phyloP scores from a whole-genome alignment of 2,888 invertebrate species.

The Xestia ashworthii region DNA sequence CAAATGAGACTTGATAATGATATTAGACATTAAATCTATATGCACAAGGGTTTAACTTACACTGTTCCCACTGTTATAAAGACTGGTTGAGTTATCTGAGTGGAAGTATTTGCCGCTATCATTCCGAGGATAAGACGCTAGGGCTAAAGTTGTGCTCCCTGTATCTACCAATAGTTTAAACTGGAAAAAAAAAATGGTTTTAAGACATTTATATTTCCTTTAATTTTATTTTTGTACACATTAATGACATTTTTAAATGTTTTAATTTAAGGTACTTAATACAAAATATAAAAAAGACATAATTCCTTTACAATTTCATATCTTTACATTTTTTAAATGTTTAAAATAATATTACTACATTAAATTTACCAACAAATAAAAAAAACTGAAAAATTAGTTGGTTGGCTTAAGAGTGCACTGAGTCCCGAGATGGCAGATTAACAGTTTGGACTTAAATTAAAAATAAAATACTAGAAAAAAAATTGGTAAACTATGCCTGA shows the following conservation, averaged over 20 bases:
- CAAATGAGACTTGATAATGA: neutral
- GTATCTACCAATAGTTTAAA: constrained; percentile 91
- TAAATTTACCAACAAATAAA: neutral
- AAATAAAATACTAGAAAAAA: neutral
- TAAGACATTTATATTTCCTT: neutral
- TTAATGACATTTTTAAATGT: too few relatives aligned
- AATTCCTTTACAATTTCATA: neutral
- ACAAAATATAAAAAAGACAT: too few relatives aligned
- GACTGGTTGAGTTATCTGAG: constrained; percentile 79
- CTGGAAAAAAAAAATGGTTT: constrained; percentile 80
- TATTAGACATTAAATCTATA: neutral
- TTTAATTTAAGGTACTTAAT: too few relatives aligned
- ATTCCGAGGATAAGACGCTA: constrained; percentile 88
- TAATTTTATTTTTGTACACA: too few relatives aligned
- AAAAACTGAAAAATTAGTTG: neutral
- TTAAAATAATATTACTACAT: neutral
- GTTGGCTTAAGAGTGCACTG: neutral
- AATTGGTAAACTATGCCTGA: neutral
- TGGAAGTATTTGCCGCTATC: constrained; percentile 85
- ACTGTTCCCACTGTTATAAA: constrained; percentile 82
- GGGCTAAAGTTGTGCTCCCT: constrained; percentile 92
- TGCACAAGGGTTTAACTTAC: constrained; percentile 68
- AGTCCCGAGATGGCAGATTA: neutral
- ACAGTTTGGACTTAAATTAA: neutral
- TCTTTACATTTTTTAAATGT: neutral